phyloP scores from a whole-genome alignment of 2,113 vertebrate genomes.

The Serilophus lunatus region DNA sequence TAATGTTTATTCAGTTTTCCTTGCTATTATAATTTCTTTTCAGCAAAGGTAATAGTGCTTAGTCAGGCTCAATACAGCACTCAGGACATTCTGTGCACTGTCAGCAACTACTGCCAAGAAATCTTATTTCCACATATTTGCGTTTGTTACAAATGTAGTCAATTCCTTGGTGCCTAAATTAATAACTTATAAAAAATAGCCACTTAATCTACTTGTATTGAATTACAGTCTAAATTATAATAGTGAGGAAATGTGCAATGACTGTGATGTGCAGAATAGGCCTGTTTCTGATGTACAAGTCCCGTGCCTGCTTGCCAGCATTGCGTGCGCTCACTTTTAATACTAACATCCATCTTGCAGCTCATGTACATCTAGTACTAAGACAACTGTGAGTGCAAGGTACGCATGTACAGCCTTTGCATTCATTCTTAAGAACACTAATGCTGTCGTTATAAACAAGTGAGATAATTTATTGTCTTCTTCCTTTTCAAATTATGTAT shows the following conservation, averaged over 20 bases:
- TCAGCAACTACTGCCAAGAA: neutral
- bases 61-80: neutral
- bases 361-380: neutral
- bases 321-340: neutral
- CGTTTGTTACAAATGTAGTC: neutral
- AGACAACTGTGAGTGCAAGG: neutral
- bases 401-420: neutral
- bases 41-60: neutral
- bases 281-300: neutral
- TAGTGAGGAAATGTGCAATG: neutral
- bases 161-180: neutral
- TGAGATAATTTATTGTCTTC: neutral
- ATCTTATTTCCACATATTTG: neutral
- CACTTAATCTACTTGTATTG: neutral
- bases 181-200: neutral
- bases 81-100: neutral
- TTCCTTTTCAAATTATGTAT: neutral
- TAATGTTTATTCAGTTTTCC: neutral
- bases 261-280: neutral
- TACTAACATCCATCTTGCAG: neutral
- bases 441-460: neutral
- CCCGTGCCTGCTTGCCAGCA: neutral
- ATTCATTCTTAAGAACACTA: neutral
- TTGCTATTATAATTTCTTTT: neutral
- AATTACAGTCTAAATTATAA: neutral